Evolutionary conservation across 2,797 vertebrate genomes (phyloP).

Genomic region (Platalea minor): DNA sequence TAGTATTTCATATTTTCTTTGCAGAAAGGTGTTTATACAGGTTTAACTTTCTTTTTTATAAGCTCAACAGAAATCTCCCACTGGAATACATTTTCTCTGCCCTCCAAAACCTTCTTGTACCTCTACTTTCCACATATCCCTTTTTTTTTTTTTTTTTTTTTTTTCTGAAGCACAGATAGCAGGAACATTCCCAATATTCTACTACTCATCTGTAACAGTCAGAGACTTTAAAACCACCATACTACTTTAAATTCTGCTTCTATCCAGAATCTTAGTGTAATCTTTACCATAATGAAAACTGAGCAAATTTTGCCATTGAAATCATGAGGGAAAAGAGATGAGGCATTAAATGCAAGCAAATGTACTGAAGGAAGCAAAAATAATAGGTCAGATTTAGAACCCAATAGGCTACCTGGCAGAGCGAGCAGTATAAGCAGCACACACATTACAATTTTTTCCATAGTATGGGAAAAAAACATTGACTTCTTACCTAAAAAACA

Average conservation of each 20-base stretch:
- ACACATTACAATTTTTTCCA: not conserved
- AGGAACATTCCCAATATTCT: not conserved
- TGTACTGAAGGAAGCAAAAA: conserved; percentile 13
- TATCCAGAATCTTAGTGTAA: not conserved
- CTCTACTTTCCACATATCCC: not conserved
- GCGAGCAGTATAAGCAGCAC: not conserved
- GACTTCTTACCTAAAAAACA: not conserved
- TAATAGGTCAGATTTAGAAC: not conserved
- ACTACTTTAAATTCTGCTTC: not conserved
- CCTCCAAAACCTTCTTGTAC: not conserved
- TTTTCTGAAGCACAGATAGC: not conserved
- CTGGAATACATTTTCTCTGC: not conserved
- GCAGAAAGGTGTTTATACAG: conserved; percentile 1
- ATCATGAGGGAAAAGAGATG: not conserved
- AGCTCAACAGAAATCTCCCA: not conserved
- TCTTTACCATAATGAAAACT: not conserved
- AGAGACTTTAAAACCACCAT: not conserved
- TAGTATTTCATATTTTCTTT: conserved; percentile 8
- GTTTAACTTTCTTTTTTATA: conserved; percentile 3
- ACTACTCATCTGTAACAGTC: not conserved
- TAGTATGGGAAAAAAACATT: not conserved
- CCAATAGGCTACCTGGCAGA: not conserved
- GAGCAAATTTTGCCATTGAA: not conserved
- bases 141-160: too few species aligned
- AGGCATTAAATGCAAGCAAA: conserved; percentile 1